Evolutionary conservation across 64 coral and sea anemone genomes (phyloP).

Genomic region (Porites australiensis): DNA sequence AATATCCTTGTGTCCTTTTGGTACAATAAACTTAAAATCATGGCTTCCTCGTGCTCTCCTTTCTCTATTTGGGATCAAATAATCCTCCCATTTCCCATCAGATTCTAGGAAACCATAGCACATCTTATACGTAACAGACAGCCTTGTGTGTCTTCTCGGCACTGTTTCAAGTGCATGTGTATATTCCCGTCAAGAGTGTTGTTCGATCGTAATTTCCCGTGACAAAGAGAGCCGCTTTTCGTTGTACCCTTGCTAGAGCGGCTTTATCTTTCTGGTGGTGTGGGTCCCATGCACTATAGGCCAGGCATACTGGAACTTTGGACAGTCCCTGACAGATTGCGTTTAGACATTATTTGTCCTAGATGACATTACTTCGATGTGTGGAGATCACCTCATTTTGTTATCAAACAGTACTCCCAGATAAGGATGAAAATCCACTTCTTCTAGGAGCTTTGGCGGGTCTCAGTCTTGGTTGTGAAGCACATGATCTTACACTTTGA

Average conservation of each 20-base stretch:
- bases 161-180: neutral
- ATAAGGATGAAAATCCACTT: conserved; percentile 1
- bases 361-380: neutral
- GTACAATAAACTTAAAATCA: too few relatives aligned
- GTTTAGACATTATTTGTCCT: conserved; percentile 7
- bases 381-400: neutral
- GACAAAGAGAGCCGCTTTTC: neutral
- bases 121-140: too few relatives aligned
- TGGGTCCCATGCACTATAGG: conserved; percentile 9
- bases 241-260: conserved; percentile 4
- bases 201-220: conserved; percentile 23
- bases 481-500: conserved; percentile 30
- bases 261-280: conserved; percentile 27
- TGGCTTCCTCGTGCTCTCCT: too few relatives aligned
- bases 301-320: conserved; percentile 18
- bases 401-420: too few relatives aligned
- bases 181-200: neutral
- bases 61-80: too few relatives aligned
- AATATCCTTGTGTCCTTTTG: too few relatives aligned
- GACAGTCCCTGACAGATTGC: neutral
- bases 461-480: conserved; percentile 14
- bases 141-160: too few relatives aligned
- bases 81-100: too few relatives aligned
- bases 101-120: too few relatives aligned
- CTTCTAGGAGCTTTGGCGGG: conserved; percentile 5